Evolutionary conservation across 2,113 vertebrate species (phyloP), one percentile per base, ranked within the genome.

Genomic region (Brachyistius frenatus): DNA sequence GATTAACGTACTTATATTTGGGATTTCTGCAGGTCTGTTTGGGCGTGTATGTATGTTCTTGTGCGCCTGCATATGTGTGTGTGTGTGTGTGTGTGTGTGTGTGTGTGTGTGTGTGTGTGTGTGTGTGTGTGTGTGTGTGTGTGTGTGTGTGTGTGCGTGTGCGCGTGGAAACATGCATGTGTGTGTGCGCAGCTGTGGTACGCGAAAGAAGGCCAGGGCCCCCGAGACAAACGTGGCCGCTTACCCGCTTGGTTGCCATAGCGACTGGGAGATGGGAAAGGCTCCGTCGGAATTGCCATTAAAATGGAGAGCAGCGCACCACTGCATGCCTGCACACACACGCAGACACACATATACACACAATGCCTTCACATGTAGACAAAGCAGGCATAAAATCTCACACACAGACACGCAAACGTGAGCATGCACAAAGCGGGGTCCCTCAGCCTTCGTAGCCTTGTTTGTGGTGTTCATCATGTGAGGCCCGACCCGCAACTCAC

Each of bases 221-320:
- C 94, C 89, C 87, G 95, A 96, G 95, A 95, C 93, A 89, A 94
- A 95, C 83, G 86, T 93, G 92, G 91, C 90, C 89, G 87, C 93
- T 93, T 86, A 93, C 86, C 92, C 94, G 91, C 94, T 92, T 35
- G 31, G 96, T 97, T 97, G 91, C 95, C 93, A 96, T 97, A 94
- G 93, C 86, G 89, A 99, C 92, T 3, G 70, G 65, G 81, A 91
- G 92, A 94, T 88, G 91, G 67, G 92, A 89, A 90, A 86, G 84
- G 85, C 78, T 96, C 91, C 92, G 88, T 93, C 91, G 94, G 95
- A 96, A 96, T 96, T 94, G 89, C 93, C 94, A 95, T 94, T 94
- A 93, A 92, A 92, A 88, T 93, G 91, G 0, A 73, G 86, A 94
- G 91, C 66, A 66, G 86, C 57, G 64, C 78, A 74, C 73, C 57